Evolutionary conservation across 1,140 invertebrate species (phyloP).

Genomic region (Globodera rostochiensis): DNA sequence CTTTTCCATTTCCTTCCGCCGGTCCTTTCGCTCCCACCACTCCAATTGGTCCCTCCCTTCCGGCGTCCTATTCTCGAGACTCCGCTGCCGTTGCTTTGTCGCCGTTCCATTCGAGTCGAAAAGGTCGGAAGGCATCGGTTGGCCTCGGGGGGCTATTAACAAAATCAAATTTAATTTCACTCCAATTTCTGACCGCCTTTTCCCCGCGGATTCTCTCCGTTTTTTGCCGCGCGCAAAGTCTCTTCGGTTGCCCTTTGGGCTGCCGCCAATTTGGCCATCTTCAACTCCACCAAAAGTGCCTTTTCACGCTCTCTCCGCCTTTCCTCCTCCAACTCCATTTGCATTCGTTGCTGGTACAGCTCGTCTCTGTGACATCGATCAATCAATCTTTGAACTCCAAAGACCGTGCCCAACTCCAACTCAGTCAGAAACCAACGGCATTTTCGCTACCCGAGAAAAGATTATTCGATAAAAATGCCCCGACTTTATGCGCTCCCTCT

Average conservation of each 20-base stretch:
- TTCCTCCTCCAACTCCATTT: constrained; percentile 45
- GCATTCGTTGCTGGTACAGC: constrained; percentile 42
- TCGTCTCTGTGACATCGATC: constrained; percentile 41
- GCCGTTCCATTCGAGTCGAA: constrained; percentile 5
- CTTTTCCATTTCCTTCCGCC: background rate
- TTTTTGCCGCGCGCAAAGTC: constrained; percentile 16
- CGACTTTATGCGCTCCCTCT: constrained; percentile 50
- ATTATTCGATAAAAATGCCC: no score
- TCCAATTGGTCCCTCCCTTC: constrained; percentile 30
- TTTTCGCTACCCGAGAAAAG: no score
- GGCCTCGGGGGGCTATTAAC: background rate
- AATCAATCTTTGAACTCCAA: background rate
- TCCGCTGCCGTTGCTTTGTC: no score
- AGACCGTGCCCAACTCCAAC: background rate
- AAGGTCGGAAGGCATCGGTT: background rate
- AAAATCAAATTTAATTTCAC: background rate
- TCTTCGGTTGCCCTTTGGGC: constrained; percentile 35
- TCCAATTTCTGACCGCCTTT: constrained; percentile 13
- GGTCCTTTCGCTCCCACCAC: constrained; percentile 43
- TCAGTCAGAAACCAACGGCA: no score
- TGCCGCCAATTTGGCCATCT: constrained; percentile 49
- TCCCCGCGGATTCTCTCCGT: constrained; percentile 17
- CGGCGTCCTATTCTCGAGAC: background rate
- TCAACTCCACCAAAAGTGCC: constrained; percentile 36
- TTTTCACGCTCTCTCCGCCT: constrained; percentile 28